Base-by-base conservation (phyloP, 2,888 invertebrate genomes). In the Tuberolachnus salignus region DNA sequence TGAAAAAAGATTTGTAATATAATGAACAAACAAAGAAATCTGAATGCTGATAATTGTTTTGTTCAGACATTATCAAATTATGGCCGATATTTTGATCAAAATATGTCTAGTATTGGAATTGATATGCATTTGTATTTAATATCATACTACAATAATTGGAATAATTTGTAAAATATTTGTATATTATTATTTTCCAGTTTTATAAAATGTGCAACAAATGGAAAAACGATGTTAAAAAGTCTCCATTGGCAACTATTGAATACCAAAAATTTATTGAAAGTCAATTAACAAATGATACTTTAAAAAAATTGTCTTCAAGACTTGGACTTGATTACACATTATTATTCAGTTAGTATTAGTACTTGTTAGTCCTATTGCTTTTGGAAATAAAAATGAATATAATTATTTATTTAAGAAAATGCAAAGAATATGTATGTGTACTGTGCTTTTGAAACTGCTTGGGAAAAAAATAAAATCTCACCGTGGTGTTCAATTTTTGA, bases 391-490 rank as follows among this genome's bases (percentile, higher is more conserved):
- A n/a, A 42, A 21, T 6, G 8, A 63, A 16, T n/a, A 44, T 71
- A 57, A 46, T 74, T 81, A 61, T 64, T 59, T 81, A 83, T 83
- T 86, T 81, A 86, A 91, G 91, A 88, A 75, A 89, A 88, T 82
- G 87, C 90, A 71, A 86, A 87, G 81, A 85, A 91, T 57, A 91
- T 94, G 86, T 92, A 92, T 84, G 88, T 89, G 82, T 89, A 90
- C 53, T 95, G 95, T 86, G 91, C 90, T 0, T 94, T 91, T 85
- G 94, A 94, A 86, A 93, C 92, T 6, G 91, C 94, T n/a, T 93
- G 93, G 92, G 87, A 89, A 51, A 83, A 89, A 82, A 85, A 87
- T 84, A 46, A 80, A 59, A 83, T 84, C 55, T 94, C 94, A 9
- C 92, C 94, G 0, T 95, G 95, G 95, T 95, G 95, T 86, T 88